Base-by-base conservation (phyloP, 2,797 vertebrate species). In the Cossypha heuglini region DNA sequence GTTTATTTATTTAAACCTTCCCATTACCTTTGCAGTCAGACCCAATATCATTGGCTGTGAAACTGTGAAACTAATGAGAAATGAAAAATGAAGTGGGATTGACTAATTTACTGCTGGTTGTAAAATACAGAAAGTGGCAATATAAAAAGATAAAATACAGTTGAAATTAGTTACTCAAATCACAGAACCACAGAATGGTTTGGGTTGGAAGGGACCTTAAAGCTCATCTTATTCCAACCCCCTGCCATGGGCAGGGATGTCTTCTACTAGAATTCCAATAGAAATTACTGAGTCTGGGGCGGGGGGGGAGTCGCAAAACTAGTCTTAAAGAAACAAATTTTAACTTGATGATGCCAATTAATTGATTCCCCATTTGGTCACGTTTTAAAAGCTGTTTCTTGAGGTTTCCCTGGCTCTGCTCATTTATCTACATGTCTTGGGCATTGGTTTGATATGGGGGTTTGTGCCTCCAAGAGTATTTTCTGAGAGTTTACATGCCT, bases 1-100 rank as follows among this genome's bases (percentile, higher is more conserved):
- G 29, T 28, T 68, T 88, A 76, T 96, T 96, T 96, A 91, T 97
- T 94, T 79, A 76, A 92, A 82, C n/a, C 38, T 90, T 88, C 54
- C 63, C 1, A 0, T 66, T 84, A 38, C 17, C 55, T 88, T 93
- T 90, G 77, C 73, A 74, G 74, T 59, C 69, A 84, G 51, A 78
- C 67, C 51, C 63, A 63, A 17, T 35, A 49, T 24, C 42, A 61
- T 91, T 91, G 73, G 67, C 87, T 66, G 3, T 26, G 37, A 84
- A 95, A 86, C 92, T 90, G 91, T 94, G 92, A 95, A 94, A 88
- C 62, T 29, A 49, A 64, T 29, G 33, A 80, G 64, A 80, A 80
- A 68, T 5, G 10, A 37, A 69, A 90, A 83, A 35, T 29, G 6
- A 75, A 66, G 58, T 33, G 38, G 31, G 31, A 54, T 57, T 18